Evolutionary conservation across 2,888 invertebrate genomes (phyloP), one percentile per base, ranked within the genome.

Genomic region (Drosophila demipolita): DNA sequence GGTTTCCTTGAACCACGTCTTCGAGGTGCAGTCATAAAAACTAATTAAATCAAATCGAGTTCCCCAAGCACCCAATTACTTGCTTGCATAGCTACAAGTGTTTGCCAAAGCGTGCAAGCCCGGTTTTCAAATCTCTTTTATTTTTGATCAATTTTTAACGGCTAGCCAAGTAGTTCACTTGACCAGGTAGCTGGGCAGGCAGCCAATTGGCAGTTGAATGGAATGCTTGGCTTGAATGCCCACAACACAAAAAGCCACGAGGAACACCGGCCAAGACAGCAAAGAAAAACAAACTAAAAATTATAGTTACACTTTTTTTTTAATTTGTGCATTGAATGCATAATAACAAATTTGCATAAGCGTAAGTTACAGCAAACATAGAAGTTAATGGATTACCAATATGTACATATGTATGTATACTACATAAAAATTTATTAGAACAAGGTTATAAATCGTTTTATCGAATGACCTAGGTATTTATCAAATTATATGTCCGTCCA

Each of bases 11-110:
- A 88, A 83, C 83, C 77, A 73, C 53, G 66, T 66, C 66, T 20
- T 45, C 52, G 61, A 68, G 79, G 70, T 54, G 82, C 66, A 87
- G 82, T 72, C 73, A 60, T 66, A 75, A 84, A 78, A 88, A 73
- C 70, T 80, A 86, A 86, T 88, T 86, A 86, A 88, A 86, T 64
- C 75, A 80, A 88, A 86, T 83, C 84, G 83, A 86, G 87, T 88
- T 86, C 82, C 87, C 76, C 69, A 65, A 67, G 50, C 72, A 75
- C 64, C 59, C 60, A 83, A 80, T 66, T 64, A 78, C 48, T 32
- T 67, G 65, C 53, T 70, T 38, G 65, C 48, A 60, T 58, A 26
- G 53, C 48, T 70, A 74, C 71, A 80, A 84, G 72, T 78, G 76
- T 66, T 74, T 73, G 70, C 50, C 69, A 73, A 72, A 70, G 75